phyloP scores from a whole-genome alignment of 2,888 invertebrate genomes.

The Hecatera dysodea region DNA sequence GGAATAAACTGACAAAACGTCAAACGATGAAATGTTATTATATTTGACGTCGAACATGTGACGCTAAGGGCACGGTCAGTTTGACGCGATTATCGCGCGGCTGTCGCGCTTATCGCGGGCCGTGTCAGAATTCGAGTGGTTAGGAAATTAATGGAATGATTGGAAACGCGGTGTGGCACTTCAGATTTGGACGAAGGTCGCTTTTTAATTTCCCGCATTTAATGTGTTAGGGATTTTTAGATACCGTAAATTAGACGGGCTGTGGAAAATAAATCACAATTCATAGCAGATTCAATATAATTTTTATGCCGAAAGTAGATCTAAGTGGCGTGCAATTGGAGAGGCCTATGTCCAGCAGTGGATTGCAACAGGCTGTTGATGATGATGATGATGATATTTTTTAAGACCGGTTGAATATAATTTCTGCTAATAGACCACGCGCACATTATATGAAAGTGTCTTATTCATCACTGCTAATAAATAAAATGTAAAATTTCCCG shows the following conservation, averaged over 20 bases:
- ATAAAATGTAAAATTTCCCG: background rate
- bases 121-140: conserved; percentile 40
- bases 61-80: conserved; percentile 16
- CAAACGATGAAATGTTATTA: conserved; percentile 25
- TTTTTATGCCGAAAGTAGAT: no score
- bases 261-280: background rate
- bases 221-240: conserved; percentile 7
- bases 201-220: conserved; percentile 40
- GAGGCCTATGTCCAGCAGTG: no score
- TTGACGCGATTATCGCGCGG: conserved; percentile 48
- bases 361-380: no score
- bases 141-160: conserved; percentile 57
- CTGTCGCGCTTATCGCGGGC: conserved; percentile 42
- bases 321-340: no score
- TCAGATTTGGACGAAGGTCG: conserved; percentile 38
- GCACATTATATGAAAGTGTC: background rate
- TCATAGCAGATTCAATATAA: background rate
- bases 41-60: conserved; percentile 14
- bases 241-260: background rate
- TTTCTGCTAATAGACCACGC: background rate
- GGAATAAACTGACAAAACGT: conserved; percentile 24
- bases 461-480: background rate
- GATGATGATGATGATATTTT: no score
- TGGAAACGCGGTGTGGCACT: conserved; percentile 27
- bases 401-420: background rate